Evolutionary conservation across 2,797 vertebrate genomes (phyloP), one percentile per base, ranked within the genome.

Genomic region (Poliocrania exsul): DNA sequence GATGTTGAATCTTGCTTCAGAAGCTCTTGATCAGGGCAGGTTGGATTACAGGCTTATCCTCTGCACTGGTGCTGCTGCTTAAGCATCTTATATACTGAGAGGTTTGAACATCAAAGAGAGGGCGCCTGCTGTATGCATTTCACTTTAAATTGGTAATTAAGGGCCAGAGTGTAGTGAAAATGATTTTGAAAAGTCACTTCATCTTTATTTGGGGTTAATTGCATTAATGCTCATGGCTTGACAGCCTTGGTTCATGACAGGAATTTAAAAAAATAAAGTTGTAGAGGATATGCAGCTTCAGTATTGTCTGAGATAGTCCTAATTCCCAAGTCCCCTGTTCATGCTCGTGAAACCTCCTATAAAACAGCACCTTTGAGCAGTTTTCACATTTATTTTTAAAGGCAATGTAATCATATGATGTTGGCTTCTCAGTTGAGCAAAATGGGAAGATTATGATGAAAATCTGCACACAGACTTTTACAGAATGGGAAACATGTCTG

Each of bases 201-300:
- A 26, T 87, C 82, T 94, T 72, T 95, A 83, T 88, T 88, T 79
- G 61, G 72, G 85, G 87, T 95, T 95, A 96, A 95, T 90, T 86
- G 72, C 33, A 75, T 92, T 95, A 91, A 82, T 35, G 35, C 42
- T 91, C 16, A 17, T 23, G 65, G 84, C 38, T 50, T 91, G 57
- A 72, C 50, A 62, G 69, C 67, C 38, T 86, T 65, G 64, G 61
- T 74, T 72, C 44, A 64, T 85, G 88, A 69, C n/a, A 54, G 35
- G 83, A 93, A 81, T 80, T 57, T 54, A 3, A 69, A 78, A 78
- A 80, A 69, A 49, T 47, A 33, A 51, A 50, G 23, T 54, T 47
- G 53, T 64, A 50, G 62, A 37, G 62, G 47, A 62, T 96, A 62
- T 92, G 69, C 89, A 92, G 93, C 90, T 97, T 96, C 78, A 94